Base-by-base conservation (phyloP, 2,797 vertebrate genomes). In the Clamator glandarius region DNA sequence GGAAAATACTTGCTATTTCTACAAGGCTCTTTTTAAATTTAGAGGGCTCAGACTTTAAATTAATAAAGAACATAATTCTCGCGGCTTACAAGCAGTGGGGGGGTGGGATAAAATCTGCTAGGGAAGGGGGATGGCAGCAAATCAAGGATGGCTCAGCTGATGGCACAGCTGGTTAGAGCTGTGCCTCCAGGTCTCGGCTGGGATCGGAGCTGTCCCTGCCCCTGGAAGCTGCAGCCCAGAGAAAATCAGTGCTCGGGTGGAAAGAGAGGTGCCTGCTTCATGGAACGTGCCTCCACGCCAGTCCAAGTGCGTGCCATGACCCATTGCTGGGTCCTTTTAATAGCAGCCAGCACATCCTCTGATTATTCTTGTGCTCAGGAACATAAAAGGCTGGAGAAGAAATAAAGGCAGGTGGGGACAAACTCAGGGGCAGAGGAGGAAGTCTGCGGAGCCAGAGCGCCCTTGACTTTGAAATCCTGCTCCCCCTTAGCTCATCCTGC, bases 281-380 rank as follows among this genome's bases (percentile, higher is more conserved):
- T 3, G 16, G 42, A 42, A 13, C 42, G 17, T 42, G 42, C 42
- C 13, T 42, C 42, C 42, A 42, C 17, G 42, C 42, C 42, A 42
- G 0, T 33, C 33, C 63, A 31, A 54, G 7, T 24, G 4, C 11
- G 4, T 6, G 28, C 62, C 75, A 46, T 0, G 0, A 69, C 42
- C 12, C 6, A 20, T 66, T 62, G 52, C 70, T 0, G 0, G 52
- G 46, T 58, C 24, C 18, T 59, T 51, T 58, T 11, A 57, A 15
- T 24, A 3, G 16, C 26, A n/a, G 68, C 15, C 1, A 0, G 42
- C 31, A 7, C 1, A 0, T 15, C 1, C 0, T 26, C 69, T 39
- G 17, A n/a, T 26, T 82, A 24, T 75, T 48, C 52, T 62, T 1
- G 0, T 63, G 62, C 62, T 87, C 13, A 55, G 25, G 81, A 66